A percentile compares a stretch with the other conserved stretches of the same genome.
phyloP scores from a whole-genome alignment of 2,113 vertebrate species.

The Redunca redunca region DNA sequence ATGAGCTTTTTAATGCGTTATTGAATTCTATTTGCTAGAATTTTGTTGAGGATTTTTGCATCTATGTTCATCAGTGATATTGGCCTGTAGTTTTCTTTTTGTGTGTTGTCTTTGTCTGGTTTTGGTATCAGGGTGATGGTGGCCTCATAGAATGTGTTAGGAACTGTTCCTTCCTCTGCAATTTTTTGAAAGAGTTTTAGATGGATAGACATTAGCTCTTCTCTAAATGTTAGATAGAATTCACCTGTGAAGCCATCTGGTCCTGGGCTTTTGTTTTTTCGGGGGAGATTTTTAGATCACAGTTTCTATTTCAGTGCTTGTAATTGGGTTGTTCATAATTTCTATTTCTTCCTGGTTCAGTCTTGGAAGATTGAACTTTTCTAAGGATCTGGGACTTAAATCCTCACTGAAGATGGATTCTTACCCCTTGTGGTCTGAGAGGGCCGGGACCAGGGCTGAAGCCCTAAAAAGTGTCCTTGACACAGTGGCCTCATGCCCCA shows the following conservation, averaged over 20 bases:
- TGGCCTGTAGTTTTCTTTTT: neutral
- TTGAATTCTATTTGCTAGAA: neutral
- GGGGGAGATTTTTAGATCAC: neutral
- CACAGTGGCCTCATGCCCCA: neutral
- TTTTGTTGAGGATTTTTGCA: neutral
- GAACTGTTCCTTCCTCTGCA: neutral
- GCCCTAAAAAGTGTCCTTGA: slow-evolving; percentile 47
- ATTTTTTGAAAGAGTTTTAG: neutral
- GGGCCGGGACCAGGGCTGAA: slow-evolving; percentile 51
- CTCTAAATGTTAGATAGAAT: neutral
- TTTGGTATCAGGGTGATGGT: neutral
- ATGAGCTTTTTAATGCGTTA: neutral
- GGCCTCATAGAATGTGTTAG: neutral
- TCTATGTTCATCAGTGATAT: neutral
- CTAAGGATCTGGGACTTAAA: slow-evolving; percentile 10
- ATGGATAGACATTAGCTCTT: neutral
- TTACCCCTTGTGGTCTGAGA: neutral
- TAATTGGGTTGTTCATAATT: neutral
- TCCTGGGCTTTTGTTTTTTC: neutral
- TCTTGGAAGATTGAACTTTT: neutral
- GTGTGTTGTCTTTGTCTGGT: neutral
- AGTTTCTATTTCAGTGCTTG: neutral
- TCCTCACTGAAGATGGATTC: slow-evolving; percentile 24
- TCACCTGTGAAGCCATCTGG: neutral
- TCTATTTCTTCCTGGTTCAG: neutral